Base-by-base conservation (phyloP, 1,140 invertebrate genomes). In the Meloidogyne exigua region DNA sequence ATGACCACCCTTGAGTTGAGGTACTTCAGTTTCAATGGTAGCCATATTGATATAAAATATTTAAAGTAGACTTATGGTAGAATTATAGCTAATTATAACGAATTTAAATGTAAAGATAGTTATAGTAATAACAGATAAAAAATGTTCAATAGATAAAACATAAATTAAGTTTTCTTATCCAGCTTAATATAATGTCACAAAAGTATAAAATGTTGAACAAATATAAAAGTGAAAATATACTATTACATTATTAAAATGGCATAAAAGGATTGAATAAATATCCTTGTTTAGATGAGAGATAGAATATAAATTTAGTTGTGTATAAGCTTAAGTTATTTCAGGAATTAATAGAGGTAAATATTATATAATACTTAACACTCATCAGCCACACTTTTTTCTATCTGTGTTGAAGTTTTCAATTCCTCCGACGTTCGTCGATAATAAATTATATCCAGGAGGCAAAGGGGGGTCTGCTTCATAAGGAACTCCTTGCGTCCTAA, bases 1-100 rank as follows among this genome's bases (percentile, higher is more conserved):
- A 62, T 82, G 79, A 0, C 79, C 79, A 1, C 80, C 73, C 28
- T 80, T 80, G 0, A 65, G n/a, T 75, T 79, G 18, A 5, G 49
- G 44, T 49, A 49, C 49, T 57, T 57, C 49, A 57, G 49, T n/a
- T n/a, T 57, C 49, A 57, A 57, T 57, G 9, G 49, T 57, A 9
- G 49, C n/a, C 49, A 57, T 57, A 49, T n/a, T 57, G 4, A 57
- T 57, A 18, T 57, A n/a, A 57, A 57, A 5, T 32, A 32, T 32
- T 32, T 3, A 32, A n/a, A n/a, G 2, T 32, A 7, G 7, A 7
- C 28, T 32, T 32, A 2, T 12, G 10, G 42, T 44, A 44, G 10
- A 44, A 44, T 44, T 49, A 4, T n/a, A 49, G 15, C 4, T 49
- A 15, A 49, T 49, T 18, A 18, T 18, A 15, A 15, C 18, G 18